phyloP scores from a whole-genome alignment of 2,888 invertebrate species.

The Andrena marginata region DNA sequence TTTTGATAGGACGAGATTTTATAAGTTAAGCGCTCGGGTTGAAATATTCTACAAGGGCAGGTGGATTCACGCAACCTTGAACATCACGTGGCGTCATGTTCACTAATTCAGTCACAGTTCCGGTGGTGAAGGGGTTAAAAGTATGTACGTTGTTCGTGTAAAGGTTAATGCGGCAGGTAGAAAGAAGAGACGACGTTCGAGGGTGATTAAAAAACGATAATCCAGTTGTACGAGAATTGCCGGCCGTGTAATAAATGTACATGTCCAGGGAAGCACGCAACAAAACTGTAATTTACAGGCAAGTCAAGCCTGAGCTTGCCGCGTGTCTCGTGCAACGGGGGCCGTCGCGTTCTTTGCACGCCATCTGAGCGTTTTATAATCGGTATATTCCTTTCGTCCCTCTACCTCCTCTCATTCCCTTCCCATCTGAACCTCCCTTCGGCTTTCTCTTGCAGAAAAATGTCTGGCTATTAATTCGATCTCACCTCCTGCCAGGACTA shows the following conservation, averaged over 20 bases:
- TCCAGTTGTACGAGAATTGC: slow-evolving; percentile 75
- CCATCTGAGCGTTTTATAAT: slow-evolving; percentile 81
- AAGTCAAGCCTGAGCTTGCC: slow-evolving; percentile 74
- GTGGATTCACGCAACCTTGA: too few relatives aligned
- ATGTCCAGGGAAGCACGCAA: slow-evolving; percentile 80
- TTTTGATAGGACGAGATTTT: too few relatives aligned
- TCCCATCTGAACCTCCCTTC: slow-evolving; percentile 18
- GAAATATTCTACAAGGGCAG: too few relatives aligned
- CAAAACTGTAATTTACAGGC: slow-evolving; percentile 76
- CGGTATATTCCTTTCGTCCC: slow-evolving; percentile 62
- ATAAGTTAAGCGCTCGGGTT: too few relatives aligned
- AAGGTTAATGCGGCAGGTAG: slow-evolving; percentile 1
- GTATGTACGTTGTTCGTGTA: not conserved
- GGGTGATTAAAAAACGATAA: slow-evolving; percentile 76
- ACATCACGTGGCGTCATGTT: not conserved
- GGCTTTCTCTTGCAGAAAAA: slow-evolving; percentile 70
- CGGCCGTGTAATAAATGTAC: slow-evolving; percentile 78
- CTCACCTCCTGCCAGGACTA: slow-evolving; percentile 65
- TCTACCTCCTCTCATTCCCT: slow-evolving; percentile 5
- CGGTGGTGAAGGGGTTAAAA: not conserved
- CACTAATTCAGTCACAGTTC: not conserved
- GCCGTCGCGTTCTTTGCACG: slow-evolving; percentile 74
- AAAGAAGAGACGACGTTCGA: slow-evolving; percentile 22
- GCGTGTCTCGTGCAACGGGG: slow-evolving; percentile 72
- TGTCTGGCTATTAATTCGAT: slow-evolving; percentile 77